Evolutionary conservation across 2,888 invertebrate genomes (phyloP).

Genomic region (Acholoe squamosa): DNA sequence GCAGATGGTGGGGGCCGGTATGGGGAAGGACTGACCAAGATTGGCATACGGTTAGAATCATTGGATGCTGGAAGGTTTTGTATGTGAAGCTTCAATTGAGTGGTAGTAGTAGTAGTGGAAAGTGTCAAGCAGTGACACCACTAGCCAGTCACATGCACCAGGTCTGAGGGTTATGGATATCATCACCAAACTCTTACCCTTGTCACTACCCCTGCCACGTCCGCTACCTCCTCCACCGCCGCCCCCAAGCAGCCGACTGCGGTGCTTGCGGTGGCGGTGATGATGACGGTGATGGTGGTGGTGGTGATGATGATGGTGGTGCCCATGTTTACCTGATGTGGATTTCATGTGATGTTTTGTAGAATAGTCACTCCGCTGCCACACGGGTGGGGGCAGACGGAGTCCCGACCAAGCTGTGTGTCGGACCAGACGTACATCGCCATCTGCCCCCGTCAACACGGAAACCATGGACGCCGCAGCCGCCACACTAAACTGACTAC

Average conservation of each 20-base stretch:
- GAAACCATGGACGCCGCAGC: neutral
- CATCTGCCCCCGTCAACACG: neutral
- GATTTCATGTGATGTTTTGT: neutral
- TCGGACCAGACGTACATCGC: neutral
- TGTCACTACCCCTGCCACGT: constrained; percentile 61
- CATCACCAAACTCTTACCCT: constrained; percentile 64
- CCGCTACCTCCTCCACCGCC: constrained; percentile 69
- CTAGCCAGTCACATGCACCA: constrained; percentile 65
- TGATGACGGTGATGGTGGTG: constrained; percentile 25
- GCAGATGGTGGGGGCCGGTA: neutral
- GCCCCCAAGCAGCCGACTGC: constrained; percentile 69
- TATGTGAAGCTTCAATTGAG: constrained; percentile 29
- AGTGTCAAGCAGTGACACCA: constrained; percentile 64
- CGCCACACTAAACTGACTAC: neutral
- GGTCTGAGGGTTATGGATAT: constrained; percentile 56
- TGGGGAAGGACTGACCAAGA: constrained; percentile 45
- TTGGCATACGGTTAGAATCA: constrained; percentile 49
- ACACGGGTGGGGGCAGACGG: constrained; percentile 14
- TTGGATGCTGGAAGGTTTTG: constrained; percentile 48
- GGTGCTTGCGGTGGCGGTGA: constrained; percentile 49
- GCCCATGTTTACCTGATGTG: constrained; percentile 63
- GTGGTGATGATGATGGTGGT: constrained; percentile 64
- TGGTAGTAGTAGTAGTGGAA: constrained; percentile 52
- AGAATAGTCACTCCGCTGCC: constrained; percentile 40
- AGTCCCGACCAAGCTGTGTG: neutral